Base-by-base conservation (phyloP, 1,140 invertebrate genomes). In the Zaprionus lachaisei region DNA sequence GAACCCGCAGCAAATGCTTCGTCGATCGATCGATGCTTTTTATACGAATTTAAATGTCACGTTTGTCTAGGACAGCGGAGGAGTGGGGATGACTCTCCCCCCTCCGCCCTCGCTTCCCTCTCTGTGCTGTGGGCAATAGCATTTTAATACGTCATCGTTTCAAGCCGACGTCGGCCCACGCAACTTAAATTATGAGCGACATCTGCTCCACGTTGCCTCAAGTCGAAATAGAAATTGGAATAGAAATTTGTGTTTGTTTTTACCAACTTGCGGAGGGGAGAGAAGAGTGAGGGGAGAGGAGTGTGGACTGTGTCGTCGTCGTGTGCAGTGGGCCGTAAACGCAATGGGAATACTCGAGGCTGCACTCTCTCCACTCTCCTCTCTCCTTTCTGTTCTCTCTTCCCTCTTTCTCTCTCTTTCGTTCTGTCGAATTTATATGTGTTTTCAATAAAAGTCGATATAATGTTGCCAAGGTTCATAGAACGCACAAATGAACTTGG, bases 111-210 rank as follows among this genome's bases (percentile, higher is more conserved):
- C 20, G 15, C 61, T 17, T 14, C 5, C n/a, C 20, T 17, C 47
- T 4, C n/a, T 5, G n/a, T 12, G 24, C 24, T n/a, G 6, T n/a
- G n/a, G 4, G 12, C 34, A 90, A 90, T 82, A 68, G 79, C 77
- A 81, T 90, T 90, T 90, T 82, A 90, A 90, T 90, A 81, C 86
- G 85, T 91, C 86, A 91, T 86, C 82, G 81, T 82, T 90, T 82
- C 64, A 77, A 89, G 81, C 28, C 61, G 56, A 34, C 54, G 37
- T 60, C 64, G 64, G 63, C 83, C 83, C 83, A 87, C 83, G 84
- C 83, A 87, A 85, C 83, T 74, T 90, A 85, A 89, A 66, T 89
- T 84, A 89, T 84, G 75, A 75, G 65, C 75, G 79, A 90, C 85
- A 90, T 90, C 85, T 90, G 85, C 80, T 84, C 68, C 9, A 68